These are phyloP conservation scores for Tethya wilhelma DNA, from an alignment of 37 sponge, comb jelly and placozoan genomes.

Conservation along the genomic window DNA sequence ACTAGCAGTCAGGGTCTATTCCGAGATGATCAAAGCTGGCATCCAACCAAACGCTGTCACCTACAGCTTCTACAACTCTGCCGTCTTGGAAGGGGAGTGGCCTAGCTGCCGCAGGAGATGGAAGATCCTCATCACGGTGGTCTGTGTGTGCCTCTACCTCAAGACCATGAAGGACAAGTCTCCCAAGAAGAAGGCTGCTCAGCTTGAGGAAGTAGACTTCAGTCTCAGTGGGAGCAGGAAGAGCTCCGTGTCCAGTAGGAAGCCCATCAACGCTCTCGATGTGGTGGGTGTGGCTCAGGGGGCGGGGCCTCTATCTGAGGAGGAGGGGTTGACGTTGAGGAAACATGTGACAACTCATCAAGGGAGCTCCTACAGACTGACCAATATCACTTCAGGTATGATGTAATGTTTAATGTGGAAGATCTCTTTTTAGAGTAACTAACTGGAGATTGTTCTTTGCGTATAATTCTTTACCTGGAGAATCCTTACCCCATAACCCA, in stretches of 20 bases:
- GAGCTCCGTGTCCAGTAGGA: not conserved
- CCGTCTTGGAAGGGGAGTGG: conserved; percentile 52
- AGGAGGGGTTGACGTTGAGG: no score
- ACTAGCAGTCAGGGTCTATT: conserved; percentile 78
- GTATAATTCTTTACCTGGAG: no score
- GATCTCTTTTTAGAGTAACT: no score
- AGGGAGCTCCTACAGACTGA: no score
- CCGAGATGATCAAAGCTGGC: conserved; percentile 72
- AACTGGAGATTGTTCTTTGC: no score
- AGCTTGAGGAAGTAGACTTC: conserved; percentile 14
- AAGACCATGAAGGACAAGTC: not conserved
- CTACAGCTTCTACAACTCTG: conserved; percentile 89
- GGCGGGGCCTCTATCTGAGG: not conserved
- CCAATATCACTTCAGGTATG: no score
- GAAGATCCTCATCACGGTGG: conserved; percentile 59
- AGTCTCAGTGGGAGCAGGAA: conserved; percentile 15
- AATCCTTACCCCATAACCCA: no score
- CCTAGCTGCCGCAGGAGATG: conserved; percentile 59
- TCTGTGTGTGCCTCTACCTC: conserved; percentile 64
- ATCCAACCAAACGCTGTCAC: conserved; percentile 90
- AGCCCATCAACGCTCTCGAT: conserved; percentile 46
- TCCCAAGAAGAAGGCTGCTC: not conserved
- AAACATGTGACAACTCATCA: not conserved
- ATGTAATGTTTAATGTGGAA: no score
- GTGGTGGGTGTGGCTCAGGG: conserved; percentile 20